Base-by-base conservation (phyloP, 2,113 vertebrate genomes). In the Archocentrus centrarchus region DNA sequence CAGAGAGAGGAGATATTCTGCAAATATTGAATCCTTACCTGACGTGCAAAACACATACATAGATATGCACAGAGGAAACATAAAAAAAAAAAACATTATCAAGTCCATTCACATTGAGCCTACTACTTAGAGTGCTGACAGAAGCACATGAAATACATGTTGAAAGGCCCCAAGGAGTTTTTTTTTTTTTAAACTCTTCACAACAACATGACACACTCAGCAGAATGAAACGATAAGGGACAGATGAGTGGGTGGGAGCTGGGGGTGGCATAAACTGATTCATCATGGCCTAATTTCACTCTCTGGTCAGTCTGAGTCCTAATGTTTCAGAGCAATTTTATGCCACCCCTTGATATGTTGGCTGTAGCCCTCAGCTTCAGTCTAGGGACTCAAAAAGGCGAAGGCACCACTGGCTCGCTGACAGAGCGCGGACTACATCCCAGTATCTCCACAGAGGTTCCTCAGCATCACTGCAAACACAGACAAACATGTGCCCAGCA, bases 231-330 rank as follows among this genome's bases (percentile, higher is more conserved):
- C 6, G 78, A 92, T 89, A 93, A 87, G 86, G 86, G 89, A 91
- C 89, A 90, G 79, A 90, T 90, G 91, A 89, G 92, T 91, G 87
- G 90, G 90, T 41, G 17, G 75, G 84, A 88, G 81, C 84, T 89
- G 86, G 75, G 64, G 82, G 89, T 66, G 89, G 84, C 81, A 87
- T 77, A 41, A 84, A 86, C 59, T 89, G 87, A 91, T 89, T 93
- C 80, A 86, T 82, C 84, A 39, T 80, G 86, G 89, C 82, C 90
- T 90, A 78, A 86, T 90, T 91, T 92, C 89, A 89, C 84, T 90
- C 62, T 24, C 58, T 73, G 84, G 84, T 92, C 91, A 91, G 89
- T 91, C 82, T 79, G 78, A 80, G 79, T 73, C 78, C 81, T 83
- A 76, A 83, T 82, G 86, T 87, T 91, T 88, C 82, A 68, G 68